These are phyloP conservation scores for Scalopus aquaticus DNA, from an alignment of 2,113 vertebrate species.

Conservation along the genomic window DNA sequence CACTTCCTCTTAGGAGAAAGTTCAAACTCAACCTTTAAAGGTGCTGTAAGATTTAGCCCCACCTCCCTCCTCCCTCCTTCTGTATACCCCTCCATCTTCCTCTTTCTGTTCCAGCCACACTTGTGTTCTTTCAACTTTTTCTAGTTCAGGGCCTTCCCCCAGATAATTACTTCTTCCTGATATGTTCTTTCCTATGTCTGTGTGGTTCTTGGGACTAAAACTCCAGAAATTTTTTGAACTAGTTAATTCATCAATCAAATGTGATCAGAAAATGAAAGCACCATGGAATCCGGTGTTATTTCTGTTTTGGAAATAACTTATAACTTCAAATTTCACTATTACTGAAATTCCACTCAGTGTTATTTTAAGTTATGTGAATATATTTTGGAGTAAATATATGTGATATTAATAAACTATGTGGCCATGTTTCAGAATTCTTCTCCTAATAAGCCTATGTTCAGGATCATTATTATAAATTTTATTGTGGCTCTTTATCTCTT, in stretches of 20 bases:
- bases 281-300: not conserved
- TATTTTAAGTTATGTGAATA: slow-evolving; percentile 12
- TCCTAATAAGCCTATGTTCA: too few relatives aligned
- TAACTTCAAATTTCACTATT: not conserved
- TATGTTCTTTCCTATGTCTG: not conserved
- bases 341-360: not conserved
- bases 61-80: not conserved
- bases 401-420: not conserved
- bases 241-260: not conserved
- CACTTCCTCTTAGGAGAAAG: not conserved
- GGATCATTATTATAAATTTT: not conserved
- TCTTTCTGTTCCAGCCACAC: not conserved
- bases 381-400: not conserved
- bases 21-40: not conserved
- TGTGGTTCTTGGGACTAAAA: not conserved
- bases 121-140: not conserved
- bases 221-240: not conserved
- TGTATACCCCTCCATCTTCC: not conserved
- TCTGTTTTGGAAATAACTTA: not conserved
- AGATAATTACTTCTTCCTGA: not conserved
- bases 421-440: not conserved
- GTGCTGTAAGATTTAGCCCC: not conserved
- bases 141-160: not conserved
- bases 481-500: not conserved
- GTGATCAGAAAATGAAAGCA: not conserved